Evolutionary conservation across 2,797 vertebrate species (phyloP), one percentile per base, ranked within the genome.

Genomic region (Capromys pilorides): DNA sequence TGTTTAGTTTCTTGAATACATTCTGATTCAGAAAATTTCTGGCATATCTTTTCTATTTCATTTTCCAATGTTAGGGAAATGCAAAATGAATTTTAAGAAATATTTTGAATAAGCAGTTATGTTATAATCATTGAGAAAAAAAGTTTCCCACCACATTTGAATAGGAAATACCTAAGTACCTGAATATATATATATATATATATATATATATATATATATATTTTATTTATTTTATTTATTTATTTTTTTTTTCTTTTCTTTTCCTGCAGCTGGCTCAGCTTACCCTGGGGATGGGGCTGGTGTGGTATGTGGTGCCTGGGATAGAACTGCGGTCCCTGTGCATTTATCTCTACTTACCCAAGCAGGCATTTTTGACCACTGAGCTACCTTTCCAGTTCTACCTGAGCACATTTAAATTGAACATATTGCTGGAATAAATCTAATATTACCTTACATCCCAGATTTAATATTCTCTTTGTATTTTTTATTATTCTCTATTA

Each of bases 401-500:
- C 1, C 49, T 88, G 28, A 94, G 12, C 39, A 83, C 59, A 87
- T 45, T 80, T 92, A 83, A 92, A 80, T 41, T 67, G 4, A 73
- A n/a, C 64, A 54, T 82, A 59, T 82, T 54, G 66, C 14, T 78
- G 33, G 39, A 73, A 84, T 78, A 67, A 88, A 67, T 41, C 0
- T 84, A 39, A 45, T n/a, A 66, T 75, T 77, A 4, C 7, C 26
- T 3, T 45, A 71, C 2, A 73, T 96, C 91, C 24, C 4, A 84
- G 9, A 88, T 91, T 92, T 91, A 62, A 77, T 64, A 36, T 4
- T 78, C 82, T 93, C 19, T 22, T 89, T 79, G 22, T 85, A 16
- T 90, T 79, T 90, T 93, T 64, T 88, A 71, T 82, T 26, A 51
- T 4, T 81, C 57, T 73, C 86, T 14, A 78, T 71, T 84, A 84